Evolutionary conservation across 2,797 vertebrate genomes (phyloP).

Genomic region (Lacerta viridis): DNA sequence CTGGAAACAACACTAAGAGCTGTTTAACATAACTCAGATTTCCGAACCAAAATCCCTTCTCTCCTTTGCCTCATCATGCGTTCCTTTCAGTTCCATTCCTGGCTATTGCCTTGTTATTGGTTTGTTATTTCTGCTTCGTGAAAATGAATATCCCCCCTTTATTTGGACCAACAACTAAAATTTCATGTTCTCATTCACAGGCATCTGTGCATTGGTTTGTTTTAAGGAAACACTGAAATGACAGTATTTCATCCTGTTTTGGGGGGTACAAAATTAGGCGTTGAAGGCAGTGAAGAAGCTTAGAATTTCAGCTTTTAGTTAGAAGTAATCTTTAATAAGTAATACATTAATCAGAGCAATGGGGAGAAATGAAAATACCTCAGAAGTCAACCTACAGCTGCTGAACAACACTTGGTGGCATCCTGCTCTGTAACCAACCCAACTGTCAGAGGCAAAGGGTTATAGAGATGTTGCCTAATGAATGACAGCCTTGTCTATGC

Average conservation of each 20-base stretch:
- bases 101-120: constrained; percentile 64
- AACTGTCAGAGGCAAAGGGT: constrained; percentile 6
- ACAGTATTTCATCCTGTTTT: constrained; percentile 73
- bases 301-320: constrained; percentile 64
- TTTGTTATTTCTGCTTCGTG: constrained; percentile 58
- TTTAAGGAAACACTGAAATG: constrained; percentile 70
- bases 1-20: constrained; percentile 56
- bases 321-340: constrained; percentile 70
- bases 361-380: constrained; percentile 50
- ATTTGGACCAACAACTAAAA: constrained; percentile 71
- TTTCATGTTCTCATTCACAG: constrained; percentile 62
- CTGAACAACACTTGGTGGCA: constrained; percentile 24
- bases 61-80: neutral
- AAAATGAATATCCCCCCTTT: constrained; percentile 65
- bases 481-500: neutral
- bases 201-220: constrained; percentile 13
- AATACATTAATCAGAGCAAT: constrained; percentile 62
- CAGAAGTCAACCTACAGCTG: constrained; percentile 53
- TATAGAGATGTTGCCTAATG: neutral
- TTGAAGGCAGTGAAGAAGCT: constrained; percentile 65
- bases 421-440: constrained; percentile 28
- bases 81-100: constrained; percentile 48
- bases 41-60: constrained; percentile 54
- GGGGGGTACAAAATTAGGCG: constrained; percentile 68
- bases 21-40: constrained; percentile 70